Evolutionary conservation across 2,113 vertebrate genomes (phyloP).

Genomic region (Rhynchomys soricoides): DNA sequence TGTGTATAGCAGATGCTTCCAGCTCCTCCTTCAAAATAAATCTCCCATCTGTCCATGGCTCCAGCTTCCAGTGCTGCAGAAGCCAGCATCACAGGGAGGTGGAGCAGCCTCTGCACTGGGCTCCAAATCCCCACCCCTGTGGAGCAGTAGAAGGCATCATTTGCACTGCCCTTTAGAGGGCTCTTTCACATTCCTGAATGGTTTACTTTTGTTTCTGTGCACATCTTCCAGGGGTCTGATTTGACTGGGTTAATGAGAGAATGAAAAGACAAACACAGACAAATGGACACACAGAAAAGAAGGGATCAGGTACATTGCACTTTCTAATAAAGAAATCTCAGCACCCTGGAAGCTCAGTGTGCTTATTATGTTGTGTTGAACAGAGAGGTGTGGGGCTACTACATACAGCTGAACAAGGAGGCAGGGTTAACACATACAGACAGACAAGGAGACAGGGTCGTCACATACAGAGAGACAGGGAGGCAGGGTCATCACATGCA

Average conservation of each 20-base stretch:
- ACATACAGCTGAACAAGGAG: no score
- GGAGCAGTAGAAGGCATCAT: not conserved
- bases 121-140: not conserved
- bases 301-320: not conserved
- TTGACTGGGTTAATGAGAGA: not conserved
- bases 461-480: not conserved
- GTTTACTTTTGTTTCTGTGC: not conserved
- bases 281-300: no score
- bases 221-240: not conserved
- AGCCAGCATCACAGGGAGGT: not conserved
- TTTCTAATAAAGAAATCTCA: not conserved
- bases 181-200: not conserved
- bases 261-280: not conserved
- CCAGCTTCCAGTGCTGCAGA: not conserved
- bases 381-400: not conserved
- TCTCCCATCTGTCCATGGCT: not conserved
- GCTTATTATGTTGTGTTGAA: not conserved
- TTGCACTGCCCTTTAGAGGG: not conserved
- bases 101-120: not conserved
- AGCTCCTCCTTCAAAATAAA: conserved; percentile 14
- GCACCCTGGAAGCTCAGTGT: no score
- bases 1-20: conserved; percentile 17
- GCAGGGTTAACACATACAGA: no score
- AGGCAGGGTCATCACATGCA: not conserved
- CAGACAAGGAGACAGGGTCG: not conserved